Evolutionary conservation across 2,888 invertebrate species (phyloP).

Genomic region (Oxytorus armatus): DNA sequence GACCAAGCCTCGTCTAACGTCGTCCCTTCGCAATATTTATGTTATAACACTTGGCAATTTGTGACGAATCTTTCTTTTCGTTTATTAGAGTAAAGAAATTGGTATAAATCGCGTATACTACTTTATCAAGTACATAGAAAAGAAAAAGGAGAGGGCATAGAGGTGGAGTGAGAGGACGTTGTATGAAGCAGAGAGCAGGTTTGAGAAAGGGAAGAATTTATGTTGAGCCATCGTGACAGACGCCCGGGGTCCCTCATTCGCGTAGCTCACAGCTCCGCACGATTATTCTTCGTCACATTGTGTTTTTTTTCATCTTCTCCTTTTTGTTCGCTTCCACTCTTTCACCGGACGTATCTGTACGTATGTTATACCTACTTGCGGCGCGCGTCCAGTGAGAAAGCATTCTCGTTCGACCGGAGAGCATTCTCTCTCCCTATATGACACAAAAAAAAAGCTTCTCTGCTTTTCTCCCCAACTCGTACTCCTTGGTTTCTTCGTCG

Average conservation of each 20-base stretch:
- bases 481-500: slow-evolving; percentile 9
- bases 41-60: not conserved
- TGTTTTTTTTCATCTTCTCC: slow-evolving; percentile 51
- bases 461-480: slow-evolving; percentile 43
- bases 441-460: slow-evolving; percentile 51
- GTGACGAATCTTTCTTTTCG: not conserved
- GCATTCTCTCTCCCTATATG: slow-evolving; percentile 16
- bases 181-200: slow-evolving; percentile 47
- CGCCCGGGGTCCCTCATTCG: slow-evolving; percentile 57
- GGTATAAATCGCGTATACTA: slow-evolving; percentile 42
- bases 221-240: slow-evolving; percentile 64
- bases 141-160: slow-evolving; percentile 16
- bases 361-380: slow-evolving; percentile 28
- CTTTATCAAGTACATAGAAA: slow-evolving; percentile 29
- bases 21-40: not conserved
- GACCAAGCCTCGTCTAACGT: not conserved
- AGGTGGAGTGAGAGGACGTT: slow-evolving; percentile 8
- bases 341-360: slow-evolving; percentile 32
- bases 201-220: slow-evolving; percentile 59
- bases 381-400: slow-evolving; percentile 47
- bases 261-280: slow-evolving; percentile 55
- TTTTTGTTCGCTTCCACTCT: slow-evolving; percentile 27
- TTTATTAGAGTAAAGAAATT: slow-evolving; percentile 2
- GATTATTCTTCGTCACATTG: slow-evolving; percentile 66
- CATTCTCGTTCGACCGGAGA: slow-evolving; percentile 44